Evolutionary conservation across 2,888 invertebrate genomes (phyloP), one percentile per base, ranked within the genome.

Genomic region (Metopia argyrocephala): DNA sequence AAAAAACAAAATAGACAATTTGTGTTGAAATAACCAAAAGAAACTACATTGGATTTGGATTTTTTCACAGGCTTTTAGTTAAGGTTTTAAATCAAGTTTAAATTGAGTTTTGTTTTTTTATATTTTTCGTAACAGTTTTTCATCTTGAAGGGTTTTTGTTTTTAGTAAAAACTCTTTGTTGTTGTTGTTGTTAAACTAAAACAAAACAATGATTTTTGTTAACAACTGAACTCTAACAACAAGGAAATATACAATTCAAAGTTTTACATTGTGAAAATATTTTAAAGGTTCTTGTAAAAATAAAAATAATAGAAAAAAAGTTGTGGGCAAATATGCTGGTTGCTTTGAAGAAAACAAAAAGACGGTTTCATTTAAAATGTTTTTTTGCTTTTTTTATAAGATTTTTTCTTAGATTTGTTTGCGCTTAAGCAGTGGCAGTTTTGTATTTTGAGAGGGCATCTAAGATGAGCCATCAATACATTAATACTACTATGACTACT

Each of bases 341-440:
- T 69, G 62, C 48, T 28, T 48, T 61, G 21, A 15, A 64, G 50
- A 52, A 15, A 12, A 38, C 15, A 12, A 38, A 9, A 38, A 54
- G n/a, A 15, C 5, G 23, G 4, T 54, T 27, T 54, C 15, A 25
- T 54, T 54, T 23, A 54, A 54, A 54, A 23, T 38, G 31, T 65
- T 31, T 21, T 45, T 31, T 48, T 27, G 7, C 3, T 25, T 52
- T 61, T 25, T 18, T 46, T 27, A 31, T 38, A 15, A 45, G 27
- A 12, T 18, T n/a, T 57, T 65, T 54, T 57, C 9, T 20, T 61
- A 12, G 50, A 5, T 59, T 25, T 18, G 25, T 25, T 46, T 61
- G 52, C 45, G 57, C 57, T 70, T 54, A 23, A 38, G 79, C 79
- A 64, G 79, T 79, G 79, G 79, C 79, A 79, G 74, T 79, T 79